These are phyloP conservation scores for Meles meles DNA, from an alignment of 2,113 vertebrate genomes.

Conservation along the genomic window DNA sequence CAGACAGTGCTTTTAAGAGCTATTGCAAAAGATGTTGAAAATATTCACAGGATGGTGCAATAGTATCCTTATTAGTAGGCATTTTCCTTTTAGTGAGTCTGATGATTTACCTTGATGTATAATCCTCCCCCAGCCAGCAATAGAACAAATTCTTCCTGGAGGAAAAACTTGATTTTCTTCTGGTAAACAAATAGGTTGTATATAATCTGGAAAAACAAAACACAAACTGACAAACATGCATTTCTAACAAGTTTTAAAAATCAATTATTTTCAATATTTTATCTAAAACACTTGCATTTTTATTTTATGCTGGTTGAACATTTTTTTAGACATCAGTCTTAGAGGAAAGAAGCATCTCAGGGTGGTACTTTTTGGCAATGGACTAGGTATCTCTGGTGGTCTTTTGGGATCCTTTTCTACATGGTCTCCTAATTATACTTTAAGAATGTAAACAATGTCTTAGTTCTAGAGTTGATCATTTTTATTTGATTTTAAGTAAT, in stretches of 20 bases:
- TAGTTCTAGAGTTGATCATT: neutral
- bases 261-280: neutral
- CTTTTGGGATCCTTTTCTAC: neutral
- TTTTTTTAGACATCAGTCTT: neutral
- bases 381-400: neutral
- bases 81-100: neutral
- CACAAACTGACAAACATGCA: neutral
- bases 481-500: slow-evolving; percentile 34
- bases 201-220: slow-evolving; percentile 80
- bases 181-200: slow-evolving; percentile 93
- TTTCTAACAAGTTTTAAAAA: slow-evolving; percentile 5
- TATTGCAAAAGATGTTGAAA: neutral
- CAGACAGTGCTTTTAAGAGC: neutral
- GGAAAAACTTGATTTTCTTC: slow-evolving; percentile 79
- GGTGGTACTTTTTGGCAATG: neutral
- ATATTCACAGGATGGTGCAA: neutral
- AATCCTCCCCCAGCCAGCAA: slow-evolving; percentile 91
- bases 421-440: neutral
- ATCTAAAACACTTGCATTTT: neutral
- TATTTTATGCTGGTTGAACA: neutral
- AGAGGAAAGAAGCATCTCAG: neutral
- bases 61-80: neutral
- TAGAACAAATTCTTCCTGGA: slow-evolving; percentile 86
- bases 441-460: neutral
- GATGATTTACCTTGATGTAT: slow-evolving; percentile 62